Conservation (phyloP, 2,113 vertebrate genomes). For the Serinus canaria region DNA sequence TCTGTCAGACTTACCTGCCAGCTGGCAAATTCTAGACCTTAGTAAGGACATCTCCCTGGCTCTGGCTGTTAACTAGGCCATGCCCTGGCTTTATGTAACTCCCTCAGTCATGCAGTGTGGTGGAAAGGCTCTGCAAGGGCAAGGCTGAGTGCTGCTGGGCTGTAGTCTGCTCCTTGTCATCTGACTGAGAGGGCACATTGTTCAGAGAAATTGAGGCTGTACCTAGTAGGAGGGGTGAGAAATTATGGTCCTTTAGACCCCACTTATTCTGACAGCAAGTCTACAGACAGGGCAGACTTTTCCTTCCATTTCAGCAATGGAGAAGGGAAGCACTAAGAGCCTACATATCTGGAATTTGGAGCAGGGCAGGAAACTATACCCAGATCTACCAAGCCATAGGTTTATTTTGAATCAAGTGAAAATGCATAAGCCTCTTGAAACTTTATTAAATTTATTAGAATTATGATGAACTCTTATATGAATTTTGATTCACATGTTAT, state of each 20-base stretch:
- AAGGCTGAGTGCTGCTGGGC: not conserved
- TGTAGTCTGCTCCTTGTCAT: not conserved
- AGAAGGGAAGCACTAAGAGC: not conserved
- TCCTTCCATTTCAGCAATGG: not conserved
- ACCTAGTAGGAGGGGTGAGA: not conserved
- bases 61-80: not conserved
- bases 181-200: not conserved
- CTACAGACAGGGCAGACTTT: not conserved
- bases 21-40: not conserved
- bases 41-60: not conserved
- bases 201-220: not conserved
- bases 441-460: not conserved
- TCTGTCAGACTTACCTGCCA: not conserved
- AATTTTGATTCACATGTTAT: not conserved
- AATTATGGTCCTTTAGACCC: not conserved
- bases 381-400: not conserved
- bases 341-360: not conserved
- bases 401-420: not conserved
- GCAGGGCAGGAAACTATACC: not conserved
- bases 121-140: not conserved
- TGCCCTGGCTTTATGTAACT: not conserved
- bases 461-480: not conserved
- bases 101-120: not conserved
- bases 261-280: not conserved
- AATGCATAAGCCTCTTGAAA: not conserved